Percentiles rank a stretch among this genome's conserved stretches.
Conservation (phyloP, 2,888 invertebrate genomes). For the Micropterix aruncella region DNA sequence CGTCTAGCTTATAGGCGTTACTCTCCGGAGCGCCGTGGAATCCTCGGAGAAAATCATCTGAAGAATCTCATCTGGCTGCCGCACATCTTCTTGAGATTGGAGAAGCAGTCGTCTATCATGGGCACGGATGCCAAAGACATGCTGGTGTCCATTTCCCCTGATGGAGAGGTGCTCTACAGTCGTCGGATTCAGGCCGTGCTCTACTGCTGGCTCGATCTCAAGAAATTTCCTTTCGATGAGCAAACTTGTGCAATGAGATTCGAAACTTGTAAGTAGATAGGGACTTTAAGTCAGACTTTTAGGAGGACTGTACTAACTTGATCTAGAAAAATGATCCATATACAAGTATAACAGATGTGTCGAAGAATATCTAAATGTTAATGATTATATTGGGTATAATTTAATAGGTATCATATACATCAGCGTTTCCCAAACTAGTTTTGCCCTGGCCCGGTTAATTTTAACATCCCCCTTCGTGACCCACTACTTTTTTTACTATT, state of each 20-base stretch:
- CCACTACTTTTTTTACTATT: too few relatives aligned
- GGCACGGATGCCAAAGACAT: slow-evolving; percentile 67
- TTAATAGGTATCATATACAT: too few relatives aligned
- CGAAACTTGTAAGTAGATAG: slow-evolving; percentile 59
- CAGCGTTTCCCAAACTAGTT: too few relatives aligned
- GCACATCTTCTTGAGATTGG: slow-evolving; percentile 68
- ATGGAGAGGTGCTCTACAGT: slow-evolving; percentile 68
- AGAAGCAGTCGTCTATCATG: slow-evolving; percentile 62
- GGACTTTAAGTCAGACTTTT: too few relatives aligned
- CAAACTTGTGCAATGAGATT: slow-evolving; percentile 68
- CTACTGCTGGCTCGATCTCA: slow-evolving; percentile 74
- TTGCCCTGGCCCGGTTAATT: too few relatives aligned
- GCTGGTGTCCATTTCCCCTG: slow-evolving; percentile 62
- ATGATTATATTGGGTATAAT: too few relatives aligned
- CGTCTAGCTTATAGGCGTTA: slow-evolving; percentile 53
- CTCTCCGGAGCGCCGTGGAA: slow-evolving; percentile 50
- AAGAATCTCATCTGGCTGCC: slow-evolving; percentile 70
- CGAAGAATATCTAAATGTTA: too few relatives aligned
- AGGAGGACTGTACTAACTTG: too few relatives aligned
- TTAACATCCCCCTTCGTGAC: too few relatives aligned
- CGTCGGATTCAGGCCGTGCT: slow-evolving; percentile 67
- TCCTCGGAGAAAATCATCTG: slow-evolving; percentile 56
- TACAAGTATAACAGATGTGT: too few relatives aligned
- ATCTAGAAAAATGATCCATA: too few relatives aligned
- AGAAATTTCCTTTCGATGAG: slow-evolving; percentile 79